Evolutionary conservation across 2,113 vertebrate genomes (phyloP), one percentile per base, ranked within the genome.

Genomic region (Labeo catla): DNA sequence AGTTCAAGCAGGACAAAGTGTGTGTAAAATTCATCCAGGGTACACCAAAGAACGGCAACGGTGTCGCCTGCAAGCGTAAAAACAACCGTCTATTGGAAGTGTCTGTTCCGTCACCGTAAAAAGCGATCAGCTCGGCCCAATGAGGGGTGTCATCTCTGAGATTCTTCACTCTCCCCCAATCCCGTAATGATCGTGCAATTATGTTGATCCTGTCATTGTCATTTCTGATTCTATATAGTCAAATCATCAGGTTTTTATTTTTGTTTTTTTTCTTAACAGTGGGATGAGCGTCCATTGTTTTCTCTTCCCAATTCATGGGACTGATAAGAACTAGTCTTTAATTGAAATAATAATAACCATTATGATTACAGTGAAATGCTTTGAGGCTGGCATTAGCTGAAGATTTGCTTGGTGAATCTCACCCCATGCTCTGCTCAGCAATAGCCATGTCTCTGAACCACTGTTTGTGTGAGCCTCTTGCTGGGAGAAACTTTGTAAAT

Each of bases 71-170:
- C 95, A 99, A 98, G 88, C 96, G 98, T 92, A 99, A 97, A 96
- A 99, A 98, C 95, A 99, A 99, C 91, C 96, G 97, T 6, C 97
- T 99, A 86, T 96, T 99, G 54, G 98, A 99, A 94, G 98, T 99
- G 86, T 96, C 96, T 7, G 97, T 99, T 61, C 97, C 98, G 12
- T 94, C 96, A 83, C 92, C 91, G 39, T 94, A 93, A 49, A 12
- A 61, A 87, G 57, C 76, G 45, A 15, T 19, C 79, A 84, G 68
- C 57, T 50, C 57, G 4, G 13, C 45, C 72, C 39, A 80, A 19
- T 15, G 23, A 78, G 39, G 76, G 65, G 70, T 89, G 84, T 90
- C 86, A 11, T 86, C 73, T 87, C 87, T 91, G 4, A 92, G 94
- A 94, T 93, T 93, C 43, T 90, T 85, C 36, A 81, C 77, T 57